phyloP scores from a whole-genome alignment of 2,113 vertebrate species.

The Toxotes jaculatrix region DNA sequence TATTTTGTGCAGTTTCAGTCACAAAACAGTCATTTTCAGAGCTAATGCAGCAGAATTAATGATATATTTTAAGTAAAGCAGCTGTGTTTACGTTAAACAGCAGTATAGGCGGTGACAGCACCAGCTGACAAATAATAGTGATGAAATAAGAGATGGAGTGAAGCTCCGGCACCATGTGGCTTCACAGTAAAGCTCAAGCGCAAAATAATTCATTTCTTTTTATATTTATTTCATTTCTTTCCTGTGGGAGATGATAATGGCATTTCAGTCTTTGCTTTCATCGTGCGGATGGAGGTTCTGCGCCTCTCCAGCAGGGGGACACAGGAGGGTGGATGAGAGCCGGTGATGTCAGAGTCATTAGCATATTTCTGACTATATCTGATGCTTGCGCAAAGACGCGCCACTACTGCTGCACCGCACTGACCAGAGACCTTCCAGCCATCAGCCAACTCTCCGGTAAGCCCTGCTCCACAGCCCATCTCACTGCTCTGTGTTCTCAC shows the following conservation, averaged over 20 bases:
- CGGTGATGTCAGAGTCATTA: conserved; percentile 84
- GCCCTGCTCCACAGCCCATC: conserved; percentile 13
- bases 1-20: fast-evolving
- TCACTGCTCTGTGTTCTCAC: not conserved
- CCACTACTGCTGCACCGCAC: conserved; percentile 78
- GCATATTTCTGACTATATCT: conserved; percentile 82
- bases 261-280: not conserved
- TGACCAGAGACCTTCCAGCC: conserved; percentile 53
- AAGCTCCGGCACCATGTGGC: fast-evolving
- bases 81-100: fast-evolving
- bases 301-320: conserved; percentile 31
- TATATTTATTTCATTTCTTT: not conserved
- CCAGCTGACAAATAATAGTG: not conserved
- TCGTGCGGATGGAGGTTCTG: not conserved
- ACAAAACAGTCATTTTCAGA: not conserved
- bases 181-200: not conserved
- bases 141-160: too few relatives aligned
- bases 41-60: not conserved
- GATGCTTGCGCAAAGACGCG: conserved; percentile 67
- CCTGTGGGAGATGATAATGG: not conserved
- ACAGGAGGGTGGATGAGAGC: not conserved
- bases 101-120: fast-evolving
- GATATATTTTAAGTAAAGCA: fast-evolving
- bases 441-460: conserved; percentile 71
- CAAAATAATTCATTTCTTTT: not conserved